Base-by-base conservation (phyloP, 2,797 vertebrate species). In the Coilia nasus region DNA sequence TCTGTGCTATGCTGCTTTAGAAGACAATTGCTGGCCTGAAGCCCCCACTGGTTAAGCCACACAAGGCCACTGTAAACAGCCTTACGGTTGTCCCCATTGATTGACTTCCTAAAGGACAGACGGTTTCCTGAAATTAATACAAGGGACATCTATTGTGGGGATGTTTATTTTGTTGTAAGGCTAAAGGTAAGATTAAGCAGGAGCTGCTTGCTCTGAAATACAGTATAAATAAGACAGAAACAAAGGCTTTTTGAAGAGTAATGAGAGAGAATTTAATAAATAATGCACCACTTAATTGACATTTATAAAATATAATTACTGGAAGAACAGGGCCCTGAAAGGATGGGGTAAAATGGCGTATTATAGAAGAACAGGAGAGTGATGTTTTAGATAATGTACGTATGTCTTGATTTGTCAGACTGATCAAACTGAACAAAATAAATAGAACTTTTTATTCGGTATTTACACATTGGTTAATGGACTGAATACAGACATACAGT, bases 401-500 rank as follows among this genome's bases (percentile, higher is more conserved):
- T 78, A 9, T 78, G 10, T 6, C 64, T 31, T 17, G 64, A 71
- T 71, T 71, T 19, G 7, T 35, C 7, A 35, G 6, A 89, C 46
- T 59, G 81, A 83, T 67, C 81, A 81, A 90, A 92, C 91, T 92
- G 93, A 93, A 88, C 87, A 93, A 92, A 94, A 95, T 94, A 94
- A 95, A 94, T 95, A 95, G 91, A 93, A 91, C 91, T 81, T 92
- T 93, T 91, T 94, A 93, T 81, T 78, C n/a, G 50, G 82, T 83
- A 91, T 93, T 95, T 94, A 94, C 95, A 95, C 94, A 95, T 91
- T 92, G 93, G 92, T 93, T 91, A 90, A 91, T 90, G 89, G 57
- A 91, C 90, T 91, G 91, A 93, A 92, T 93, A 93, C 92, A 94
- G 92, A 94, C 91, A 93, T 86, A 88, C 93, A 93, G 71, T 78